Evolutionary conservation across 1,140 invertebrate genomes (phyloP).

Genomic region (Drosophila hydei): DNA sequence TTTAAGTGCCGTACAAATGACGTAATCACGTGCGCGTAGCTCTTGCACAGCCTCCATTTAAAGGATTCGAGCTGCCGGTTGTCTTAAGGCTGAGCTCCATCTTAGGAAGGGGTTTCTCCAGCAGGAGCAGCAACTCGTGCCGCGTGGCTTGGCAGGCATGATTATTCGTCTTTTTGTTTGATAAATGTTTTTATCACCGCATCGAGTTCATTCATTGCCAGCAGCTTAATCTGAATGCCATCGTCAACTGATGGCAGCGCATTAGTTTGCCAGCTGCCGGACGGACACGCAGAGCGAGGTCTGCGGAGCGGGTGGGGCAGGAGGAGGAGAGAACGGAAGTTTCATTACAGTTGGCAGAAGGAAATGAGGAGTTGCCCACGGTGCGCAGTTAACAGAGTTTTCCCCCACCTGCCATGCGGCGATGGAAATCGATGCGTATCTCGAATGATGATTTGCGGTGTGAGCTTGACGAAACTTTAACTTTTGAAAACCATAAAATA

Average conservation of each 20-base stretch:
- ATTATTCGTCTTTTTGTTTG: constrained; percentile 81
- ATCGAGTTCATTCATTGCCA: constrained; percentile 83
- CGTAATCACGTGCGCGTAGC: constrained; percentile 62
- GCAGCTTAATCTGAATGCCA: constrained; percentile 84
- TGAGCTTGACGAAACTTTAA: constrained; percentile 63
- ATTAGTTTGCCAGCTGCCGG: constrained; percentile 72
- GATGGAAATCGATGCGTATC: constrained; percentile 76
- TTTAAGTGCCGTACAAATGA: constrained; percentile 75
- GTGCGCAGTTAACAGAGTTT: not conserved
- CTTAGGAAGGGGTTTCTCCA: constrained; percentile 29
- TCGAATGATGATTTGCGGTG: constrained; percentile 83
- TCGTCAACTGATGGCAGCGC: constrained; percentile 81
- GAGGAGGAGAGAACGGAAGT: constrained; percentile 59
- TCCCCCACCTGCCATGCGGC: constrained; percentile 3
- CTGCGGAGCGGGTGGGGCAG: not conserved
- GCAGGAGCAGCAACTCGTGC: constrained; percentile 12
- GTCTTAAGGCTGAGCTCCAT: not conserved
- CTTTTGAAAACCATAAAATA: constrained; percentile 83
- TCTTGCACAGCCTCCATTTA: not conserved
- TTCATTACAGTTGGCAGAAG: constrained; percentile 77
- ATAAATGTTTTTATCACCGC: constrained; percentile 84
- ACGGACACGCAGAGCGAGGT: constrained; percentile 6
- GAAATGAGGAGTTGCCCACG: constrained; percentile 61
- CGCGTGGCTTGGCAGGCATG: constrained; percentile 53
- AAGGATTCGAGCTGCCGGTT: not conserved